Evolutionary conservation across 1,140 invertebrate genomes (phyloP), one percentile per base, ranked within the genome.

Genomic region (Halesus radiatus): DNA sequence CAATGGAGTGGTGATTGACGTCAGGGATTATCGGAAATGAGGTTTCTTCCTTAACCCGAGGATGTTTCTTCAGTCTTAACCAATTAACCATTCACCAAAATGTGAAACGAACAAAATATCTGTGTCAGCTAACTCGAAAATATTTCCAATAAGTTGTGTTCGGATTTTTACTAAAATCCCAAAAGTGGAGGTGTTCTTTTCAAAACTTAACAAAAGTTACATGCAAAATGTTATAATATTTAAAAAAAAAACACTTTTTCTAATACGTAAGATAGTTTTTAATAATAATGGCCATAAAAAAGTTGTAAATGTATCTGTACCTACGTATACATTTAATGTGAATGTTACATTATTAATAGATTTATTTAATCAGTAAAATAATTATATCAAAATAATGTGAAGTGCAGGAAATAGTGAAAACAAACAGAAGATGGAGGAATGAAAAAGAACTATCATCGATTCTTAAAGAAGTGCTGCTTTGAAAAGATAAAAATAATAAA

Each of bases 1-100:
- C 84, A 89, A 89, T 80, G 89, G 88, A 84, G 89, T 88, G 84
- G 86, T 89, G 32, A 86, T 87, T 74, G 88, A 90, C 75, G 85
- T 88, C 74, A 88, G 88, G 87, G 89, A 90, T 88, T 90, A 84
- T 68, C 81, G 84, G 80, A 82, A 82, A 80, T 84, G 78, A 81
- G 70, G 26, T 32, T 29, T 32, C 62, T 32, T 29, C n/a, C 26
- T 72, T 13, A 74, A 18, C 10, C n/a, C n/a, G n/a, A 23, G 23
- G 16, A 52, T 32, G 32, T 52, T 29, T 22, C 37, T 56, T 18
- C 76, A 68, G 45, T 64, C 16, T 77, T 77, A 66, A 66, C 62
- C 52, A 23, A 64, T 77, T 53, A 66, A 70, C 53, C 72, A 45
- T 18, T 68, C 50, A 73, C 50, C 22, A 50, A 62, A 60, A 77